Evolutionary conservation across 2,113 vertebrate species (phyloP).

Genomic region (Dasypus novemcinctus): DNA sequence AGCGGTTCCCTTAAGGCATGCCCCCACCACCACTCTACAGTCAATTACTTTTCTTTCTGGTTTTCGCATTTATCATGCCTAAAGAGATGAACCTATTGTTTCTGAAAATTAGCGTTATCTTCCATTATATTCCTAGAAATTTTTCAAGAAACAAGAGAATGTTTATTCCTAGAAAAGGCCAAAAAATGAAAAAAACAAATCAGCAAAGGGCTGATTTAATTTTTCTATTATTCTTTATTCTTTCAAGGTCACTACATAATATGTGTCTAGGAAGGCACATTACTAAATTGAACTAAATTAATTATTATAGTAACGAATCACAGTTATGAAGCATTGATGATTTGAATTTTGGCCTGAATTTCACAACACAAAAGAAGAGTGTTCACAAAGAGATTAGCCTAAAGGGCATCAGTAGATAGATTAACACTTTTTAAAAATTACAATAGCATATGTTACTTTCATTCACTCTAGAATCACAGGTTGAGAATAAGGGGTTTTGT

Average conservation of each 20-base stretch:
- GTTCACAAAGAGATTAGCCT: background rate
- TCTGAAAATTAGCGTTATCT: background rate
- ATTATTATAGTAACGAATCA: background rate
- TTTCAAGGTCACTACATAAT: background rate
- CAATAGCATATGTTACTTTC: background rate
- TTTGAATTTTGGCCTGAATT: conserved; percentile 23
- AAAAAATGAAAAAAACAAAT: conserved; percentile 27
- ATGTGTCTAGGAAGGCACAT: background rate
- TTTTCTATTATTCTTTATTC: background rate
- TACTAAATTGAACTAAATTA: background rate
- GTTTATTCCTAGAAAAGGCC: background rate
- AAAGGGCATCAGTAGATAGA: background rate
- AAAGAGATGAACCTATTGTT: background rate
- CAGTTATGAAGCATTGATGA: background rate
- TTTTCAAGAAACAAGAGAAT: background rate
- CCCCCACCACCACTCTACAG: background rate
- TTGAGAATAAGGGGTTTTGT: background rate
- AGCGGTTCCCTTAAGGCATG: background rate
- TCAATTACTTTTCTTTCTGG: background rate
- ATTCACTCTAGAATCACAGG: background rate
- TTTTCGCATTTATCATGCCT: background rate
- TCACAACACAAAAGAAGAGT: background rate
- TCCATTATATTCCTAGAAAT: background rate
- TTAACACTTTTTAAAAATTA: background rate
- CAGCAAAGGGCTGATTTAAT: background rate